Evolutionary conservation across 2,797 vertebrate genomes (phyloP).

Genomic region (Mormyrus proboscirostris): DNA sequence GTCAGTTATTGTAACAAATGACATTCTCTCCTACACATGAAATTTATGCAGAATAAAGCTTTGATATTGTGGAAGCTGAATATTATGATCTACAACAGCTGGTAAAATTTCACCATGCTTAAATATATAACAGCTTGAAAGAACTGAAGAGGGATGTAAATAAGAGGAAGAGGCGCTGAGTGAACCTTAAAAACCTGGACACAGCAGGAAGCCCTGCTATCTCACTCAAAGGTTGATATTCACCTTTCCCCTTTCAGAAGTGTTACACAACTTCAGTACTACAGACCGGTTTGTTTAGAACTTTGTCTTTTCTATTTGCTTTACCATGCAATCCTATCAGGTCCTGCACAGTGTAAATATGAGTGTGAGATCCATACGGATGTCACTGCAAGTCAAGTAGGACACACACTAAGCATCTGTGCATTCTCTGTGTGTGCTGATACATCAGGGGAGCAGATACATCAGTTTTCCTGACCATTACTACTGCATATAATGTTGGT

Average conservation of each 20-base stretch:
- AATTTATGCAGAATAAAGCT: not conserved
- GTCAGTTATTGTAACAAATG: not conserved
- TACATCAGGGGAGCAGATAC: not conserved
- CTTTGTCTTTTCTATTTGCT: not conserved
- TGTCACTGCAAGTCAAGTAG: not conserved
- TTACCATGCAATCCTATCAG: not conserved
- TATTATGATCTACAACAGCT: not conserved
- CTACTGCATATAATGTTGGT: not conserved
- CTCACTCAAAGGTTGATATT: not conserved
- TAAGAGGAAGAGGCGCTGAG: not conserved
- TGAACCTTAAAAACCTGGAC: not conserved
- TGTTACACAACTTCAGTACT: not conserved
- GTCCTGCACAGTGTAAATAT: not conserved
- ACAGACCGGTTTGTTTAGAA: not conserved
- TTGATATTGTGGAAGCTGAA: not conserved
- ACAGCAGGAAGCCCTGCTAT: not conserved
- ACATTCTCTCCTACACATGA: not conserved
- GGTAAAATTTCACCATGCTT: not conserved
- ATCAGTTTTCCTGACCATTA: not conserved
- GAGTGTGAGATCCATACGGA: not conserved
- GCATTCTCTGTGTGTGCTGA: not conserved
- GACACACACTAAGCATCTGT: not conserved
- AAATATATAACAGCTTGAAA: not conserved
- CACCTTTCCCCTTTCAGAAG: not conserved
- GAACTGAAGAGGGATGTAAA: not conserved